Percentiles rank a stretch among this genome's conserved stretches.
These are phyloP conservation scores for Arge pagana DNA, from an alignment of 2,888 invertebrate species.

Conservation along the genomic window DNA sequence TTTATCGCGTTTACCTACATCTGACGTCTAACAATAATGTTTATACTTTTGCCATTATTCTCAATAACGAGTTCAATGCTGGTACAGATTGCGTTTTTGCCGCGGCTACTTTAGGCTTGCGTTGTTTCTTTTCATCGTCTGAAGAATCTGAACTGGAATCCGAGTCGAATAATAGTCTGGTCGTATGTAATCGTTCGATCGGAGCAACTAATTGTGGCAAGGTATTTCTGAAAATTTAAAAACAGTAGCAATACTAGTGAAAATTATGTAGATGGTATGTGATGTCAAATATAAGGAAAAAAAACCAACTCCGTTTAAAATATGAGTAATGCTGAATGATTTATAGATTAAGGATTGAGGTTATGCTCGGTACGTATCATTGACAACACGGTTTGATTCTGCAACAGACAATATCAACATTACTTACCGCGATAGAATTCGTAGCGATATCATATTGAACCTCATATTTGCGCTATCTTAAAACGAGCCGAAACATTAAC, in stretches of 20 bases:
- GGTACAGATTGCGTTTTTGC: constrained; percentile 22
- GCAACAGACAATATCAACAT: neutral
- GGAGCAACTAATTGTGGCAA: constrained; percentile 25
- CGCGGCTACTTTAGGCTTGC: constrained; percentile 20
- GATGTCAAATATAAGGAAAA: neutral
- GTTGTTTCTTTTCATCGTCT: neutral
- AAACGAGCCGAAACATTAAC: no score
- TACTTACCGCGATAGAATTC: constrained; percentile 9
- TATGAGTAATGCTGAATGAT: neutral
- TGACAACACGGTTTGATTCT: neutral
- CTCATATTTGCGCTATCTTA: no score
- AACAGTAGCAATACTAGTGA: neutral
- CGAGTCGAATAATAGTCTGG: constrained; percentile 25
- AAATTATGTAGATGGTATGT: neutral
- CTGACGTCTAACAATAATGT: no score
- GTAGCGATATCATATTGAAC: constrained; percentile 12
- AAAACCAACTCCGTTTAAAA: neutral
- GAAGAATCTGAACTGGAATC: constrained; percentile 35
- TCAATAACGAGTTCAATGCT: constrained; percentile 31
- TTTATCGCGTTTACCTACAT: no score
- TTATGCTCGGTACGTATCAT: neutral
- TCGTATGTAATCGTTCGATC: constrained; percentile 31
- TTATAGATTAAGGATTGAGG: constrained; percentile 1
- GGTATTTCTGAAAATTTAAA: constrained; percentile 30
- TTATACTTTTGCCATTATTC: constrained; percentile 26